Base-by-base conservation (phyloP, 2,113 vertebrate genomes). In the Calyptommatus sinebrachiatus region DNA sequence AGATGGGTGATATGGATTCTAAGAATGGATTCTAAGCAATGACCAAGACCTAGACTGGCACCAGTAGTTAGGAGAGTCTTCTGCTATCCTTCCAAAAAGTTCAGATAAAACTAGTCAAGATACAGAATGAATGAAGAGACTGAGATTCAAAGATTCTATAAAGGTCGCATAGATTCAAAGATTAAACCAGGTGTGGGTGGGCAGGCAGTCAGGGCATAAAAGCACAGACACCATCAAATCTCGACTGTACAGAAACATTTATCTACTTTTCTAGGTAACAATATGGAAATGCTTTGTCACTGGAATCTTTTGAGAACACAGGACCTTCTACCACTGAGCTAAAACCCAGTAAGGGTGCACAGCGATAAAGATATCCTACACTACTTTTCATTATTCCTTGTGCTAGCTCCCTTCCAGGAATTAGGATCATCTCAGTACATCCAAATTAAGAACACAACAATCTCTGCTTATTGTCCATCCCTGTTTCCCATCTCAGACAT, bases 321-420 rank as follows among this genome's bases (percentile, higher is more conserved):
- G 18, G 53, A 57, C 18, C 14, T 57, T 57, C 53, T 18, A 57
- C 53, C 53, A 57, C 4, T 57, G 53, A 57, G 53, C 53, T 5
- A 1, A 57, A 57, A 57, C 53, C 53, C 18, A 57, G 18, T 57
- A 57, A 57, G 11, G 18, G 14, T 18, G 3, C 50, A 14, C 53
- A 57, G 53, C 53, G 18, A 57, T 57, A 57, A 14, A 57, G 53
- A 57, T 57, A 57, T 57, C 12, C 53, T 14, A 57, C 53, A 57
- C 28, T 66, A 29, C 22, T 11, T 45, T 18, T 61, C 29, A 29
- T 29, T 11, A 16, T 12, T 50, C 8, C 46, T 71, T 45, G 28
- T 35, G 24, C 0, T 0, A 0, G 0, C 29, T 77, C 80, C 84
- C 41, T 28, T 63, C 16, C 29, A 79, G 62, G 9, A 1, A 71